These are phyloP conservation scores for Holothuria glaberrima DNA, from an alignment of 35 echinoderm and acorn worm species.

Conservation along the genomic window DNA sequence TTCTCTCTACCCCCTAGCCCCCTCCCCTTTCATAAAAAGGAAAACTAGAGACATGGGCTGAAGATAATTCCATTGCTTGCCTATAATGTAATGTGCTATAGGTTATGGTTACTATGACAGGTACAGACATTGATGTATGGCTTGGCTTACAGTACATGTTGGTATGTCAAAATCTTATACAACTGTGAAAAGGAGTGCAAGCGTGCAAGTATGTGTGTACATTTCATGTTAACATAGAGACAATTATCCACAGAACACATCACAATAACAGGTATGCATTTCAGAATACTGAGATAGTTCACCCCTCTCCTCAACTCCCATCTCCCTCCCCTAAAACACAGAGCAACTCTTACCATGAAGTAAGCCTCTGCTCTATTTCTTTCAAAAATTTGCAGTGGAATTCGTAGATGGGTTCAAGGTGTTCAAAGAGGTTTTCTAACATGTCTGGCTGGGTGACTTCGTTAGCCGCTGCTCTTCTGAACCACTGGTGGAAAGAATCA, in stretches of 20 bases:
- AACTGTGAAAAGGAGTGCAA: neutral
- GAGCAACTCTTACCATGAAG: slow-evolving; percentile 83
- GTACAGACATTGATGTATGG: too few relatives aligned
- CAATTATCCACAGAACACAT: neutral
- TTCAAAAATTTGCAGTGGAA: slow-evolving; percentile 98
- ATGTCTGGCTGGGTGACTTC: slow-evolving; percentile 82
- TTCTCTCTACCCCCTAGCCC: too few relatives aligned
- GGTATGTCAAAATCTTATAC: neutral
- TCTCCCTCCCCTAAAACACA: neutral
- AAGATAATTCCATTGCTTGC: too few relatives aligned
- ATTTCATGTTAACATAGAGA: neutral
- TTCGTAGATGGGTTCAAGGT: slow-evolving; percentile 93
- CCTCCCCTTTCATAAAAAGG: too few relatives aligned
- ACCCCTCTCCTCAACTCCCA: too few relatives aligned
- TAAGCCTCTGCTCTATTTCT: slow-evolving; percentile 92
- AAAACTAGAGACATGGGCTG: too few relatives aligned
- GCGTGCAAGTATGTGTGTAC: neutral
- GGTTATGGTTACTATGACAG: too few relatives aligned
- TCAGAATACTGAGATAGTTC: too few relatives aligned
- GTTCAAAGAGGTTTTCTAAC: slow-evolving; percentile 84
- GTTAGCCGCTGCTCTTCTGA: slow-evolving; percentile 91
- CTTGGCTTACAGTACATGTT: neutral
- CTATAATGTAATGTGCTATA: too few relatives aligned
- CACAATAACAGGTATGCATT: too few relatives aligned
- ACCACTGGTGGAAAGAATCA: slow-evolving; percentile 76